phyloP scores from a whole-genome alignment of 2,113 vertebrate species.

The Meleagris gallopavo region DNA sequence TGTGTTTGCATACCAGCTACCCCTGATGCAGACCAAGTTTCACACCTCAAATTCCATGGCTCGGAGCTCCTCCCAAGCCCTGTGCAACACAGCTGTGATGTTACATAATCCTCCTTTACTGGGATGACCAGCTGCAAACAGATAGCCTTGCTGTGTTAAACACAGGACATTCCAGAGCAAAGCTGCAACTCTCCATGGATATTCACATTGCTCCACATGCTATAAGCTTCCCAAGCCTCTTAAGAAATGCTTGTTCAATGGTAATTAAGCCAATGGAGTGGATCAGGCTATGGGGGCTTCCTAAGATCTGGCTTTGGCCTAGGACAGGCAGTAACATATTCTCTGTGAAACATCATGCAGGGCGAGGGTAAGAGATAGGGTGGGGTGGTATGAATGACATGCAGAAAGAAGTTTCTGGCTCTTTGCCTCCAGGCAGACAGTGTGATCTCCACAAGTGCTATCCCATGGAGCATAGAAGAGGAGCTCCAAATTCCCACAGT shows the following conservation, averaged over 20 bases:
- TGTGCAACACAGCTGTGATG: not conserved
- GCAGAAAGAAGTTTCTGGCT: not conserved
- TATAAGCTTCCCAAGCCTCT: not conserved
- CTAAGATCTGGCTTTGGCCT: not conserved
- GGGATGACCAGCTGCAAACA: not conserved
- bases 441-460: not conserved
- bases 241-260: not conserved
- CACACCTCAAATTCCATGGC: not conserved
- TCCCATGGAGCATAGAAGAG: not conserved
- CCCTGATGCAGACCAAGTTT: not conserved
- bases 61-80: not conserved
- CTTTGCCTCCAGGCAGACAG: not conserved
- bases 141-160: not conserved
- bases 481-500: not conserved
- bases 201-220: not conserved
- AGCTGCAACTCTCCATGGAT: not conserved
- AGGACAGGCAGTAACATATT: not conserved
- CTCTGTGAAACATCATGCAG: not conserved
- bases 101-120: not conserved
- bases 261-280: not conserved
- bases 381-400: fast-evolving
- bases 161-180: not conserved
- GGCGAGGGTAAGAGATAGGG: not conserved
- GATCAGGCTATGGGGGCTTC: not conserved
- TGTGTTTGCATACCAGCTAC: not conserved